Conservation (phyloP, 2,888 invertebrate genomes). For the Sinotaia quadrata region DNA sequence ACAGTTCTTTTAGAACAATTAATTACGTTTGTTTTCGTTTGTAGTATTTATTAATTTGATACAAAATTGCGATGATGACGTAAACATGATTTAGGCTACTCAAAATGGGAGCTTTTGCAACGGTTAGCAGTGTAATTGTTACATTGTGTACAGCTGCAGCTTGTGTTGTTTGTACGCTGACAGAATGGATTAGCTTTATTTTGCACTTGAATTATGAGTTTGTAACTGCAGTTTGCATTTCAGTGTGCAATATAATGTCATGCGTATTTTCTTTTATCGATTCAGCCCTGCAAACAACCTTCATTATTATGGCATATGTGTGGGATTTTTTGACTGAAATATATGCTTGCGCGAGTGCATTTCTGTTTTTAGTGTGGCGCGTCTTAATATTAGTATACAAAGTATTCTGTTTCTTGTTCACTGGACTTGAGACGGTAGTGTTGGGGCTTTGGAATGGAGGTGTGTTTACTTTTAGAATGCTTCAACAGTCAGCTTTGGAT, state of each 20-base stretch:
- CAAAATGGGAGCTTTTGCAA: conserved; percentile 10
- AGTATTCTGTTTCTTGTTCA: conserved; percentile 30
- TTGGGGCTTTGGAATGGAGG: conserved; percentile 36
- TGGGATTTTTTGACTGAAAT: conserved; percentile 38
- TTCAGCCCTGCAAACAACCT: not conserved
- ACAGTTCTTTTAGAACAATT: too few species aligned
- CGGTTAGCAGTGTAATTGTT: conserved; percentile 8
- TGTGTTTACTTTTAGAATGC: conserved; percentile 26
- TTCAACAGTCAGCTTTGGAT: conserved; percentile 34
- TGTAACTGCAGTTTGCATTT: conserved; percentile 25
- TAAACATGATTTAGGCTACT: too few species aligned
- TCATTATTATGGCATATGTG: conserved; percentile 21
- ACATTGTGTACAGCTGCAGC: conserved; percentile 21
- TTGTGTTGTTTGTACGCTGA: conserved; percentile 14
- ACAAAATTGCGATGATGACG: too few species aligned
- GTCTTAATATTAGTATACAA: conserved; percentile 34
- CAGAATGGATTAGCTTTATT: conserved; percentile 22
- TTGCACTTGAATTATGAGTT: conserved; percentile 28
- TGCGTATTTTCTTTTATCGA: not conserved
- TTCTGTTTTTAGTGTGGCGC: conserved; percentile 35
- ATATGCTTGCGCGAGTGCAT: conserved; percentile 29
- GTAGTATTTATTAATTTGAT: too few species aligned
- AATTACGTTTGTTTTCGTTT: too few species aligned
- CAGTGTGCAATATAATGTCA: conserved; percentile 5
- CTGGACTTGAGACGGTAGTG: conserved; percentile 33